Evolutionary conservation across 2,113 vertebrate species (phyloP), one percentile per base, ranked within the genome.

Genomic region (Pseudopipra pipra): DNA sequence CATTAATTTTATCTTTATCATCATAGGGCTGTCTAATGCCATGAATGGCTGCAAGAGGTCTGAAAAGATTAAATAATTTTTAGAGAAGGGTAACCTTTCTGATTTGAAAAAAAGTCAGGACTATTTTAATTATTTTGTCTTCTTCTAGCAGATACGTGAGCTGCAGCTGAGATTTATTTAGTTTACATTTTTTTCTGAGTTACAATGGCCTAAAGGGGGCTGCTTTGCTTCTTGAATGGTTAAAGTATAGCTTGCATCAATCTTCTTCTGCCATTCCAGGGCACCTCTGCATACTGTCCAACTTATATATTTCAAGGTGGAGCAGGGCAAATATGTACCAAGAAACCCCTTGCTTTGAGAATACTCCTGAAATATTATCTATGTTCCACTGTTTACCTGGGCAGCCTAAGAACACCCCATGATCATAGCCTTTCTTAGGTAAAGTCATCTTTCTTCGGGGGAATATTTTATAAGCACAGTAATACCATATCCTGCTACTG

Each of bases 21-120:
- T 89, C 61, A 43, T 87, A 58, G 51, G 28, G 16, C 46, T 91
- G 25, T 83, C 66, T 93, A 65, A 59, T 58, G 28, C 30, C 0
- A 0, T 77, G 68, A 73, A 81, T 49, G 59, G 33, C 72, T 73
- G 43, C 35, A 55, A 91, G 46, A 79, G 19, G 52, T 47, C 75
- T 87, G 68, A 84, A 80, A 79, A 93, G 39, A 81, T 86, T 43
- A 80, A 94, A 74, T 77, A 83, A 80, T 92, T 95, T 74, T 89
- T 39, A 89, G 39, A 88, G 49, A 91, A 94, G n/a, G 14, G 20
- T 83, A 62, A 74, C n/a, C 51, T 67, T 83, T 88, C 62, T 62
- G n/a, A 83, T 68, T 21, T 62, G 8, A 47, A 87, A 76, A 71
- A 12, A n/a, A 11, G 9, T 3, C 14, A 37, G 16, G 10, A n/a